phyloP scores from a whole-genome alignment of 2,797 vertebrate species.

The Todus mexicanus region DNA sequence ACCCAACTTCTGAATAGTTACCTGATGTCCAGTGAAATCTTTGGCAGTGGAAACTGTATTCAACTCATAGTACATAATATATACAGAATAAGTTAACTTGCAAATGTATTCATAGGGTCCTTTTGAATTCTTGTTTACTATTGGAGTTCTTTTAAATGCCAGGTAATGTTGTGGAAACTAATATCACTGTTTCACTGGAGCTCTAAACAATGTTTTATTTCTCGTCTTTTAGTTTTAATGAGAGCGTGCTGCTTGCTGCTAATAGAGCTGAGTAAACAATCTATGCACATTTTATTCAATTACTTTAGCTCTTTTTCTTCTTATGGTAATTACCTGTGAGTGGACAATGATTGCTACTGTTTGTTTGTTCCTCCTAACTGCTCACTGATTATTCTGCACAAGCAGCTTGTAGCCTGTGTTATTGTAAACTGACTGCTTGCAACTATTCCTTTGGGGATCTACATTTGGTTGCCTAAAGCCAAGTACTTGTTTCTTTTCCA shows the following conservation, averaged over 20 bases:
- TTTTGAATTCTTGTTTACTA: neutral
- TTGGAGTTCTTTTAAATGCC: neutral
- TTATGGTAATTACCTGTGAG: slow-evolving; percentile 38
- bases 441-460: neutral
- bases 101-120: neutral
- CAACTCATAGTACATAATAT: neutral
- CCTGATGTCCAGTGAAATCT: neutral
- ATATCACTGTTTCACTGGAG: slow-evolving; percentile 21
- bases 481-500: slow-evolving; percentile 1
- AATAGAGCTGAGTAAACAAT: slow-evolving; percentile 49
- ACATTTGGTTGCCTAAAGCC: neutral
- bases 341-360: slow-evolving; percentile 2
- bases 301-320: slow-evolving; percentile 41
- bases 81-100: neutral
- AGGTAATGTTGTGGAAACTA: slow-evolving; percentile 49
- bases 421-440: slow-evolving; percentile 9
- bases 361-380: slow-evolving; percentile 35
- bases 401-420: neutral
- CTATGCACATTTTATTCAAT: slow-evolving; percentile 46
- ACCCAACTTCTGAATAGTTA: neutral
- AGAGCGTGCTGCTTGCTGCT: neutral
- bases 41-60: neutral
- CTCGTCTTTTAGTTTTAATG: slow-evolving; percentile 13
- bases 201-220: slow-evolving; percentile 16
- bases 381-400: slow-evolving; percentile 25